Percentiles rank a stretch among this genome's conserved stretches.
Evolutionary conservation across 2,888 invertebrate genomes (phyloP).

Genomic region (Ecliptopera silaceata): DNA sequence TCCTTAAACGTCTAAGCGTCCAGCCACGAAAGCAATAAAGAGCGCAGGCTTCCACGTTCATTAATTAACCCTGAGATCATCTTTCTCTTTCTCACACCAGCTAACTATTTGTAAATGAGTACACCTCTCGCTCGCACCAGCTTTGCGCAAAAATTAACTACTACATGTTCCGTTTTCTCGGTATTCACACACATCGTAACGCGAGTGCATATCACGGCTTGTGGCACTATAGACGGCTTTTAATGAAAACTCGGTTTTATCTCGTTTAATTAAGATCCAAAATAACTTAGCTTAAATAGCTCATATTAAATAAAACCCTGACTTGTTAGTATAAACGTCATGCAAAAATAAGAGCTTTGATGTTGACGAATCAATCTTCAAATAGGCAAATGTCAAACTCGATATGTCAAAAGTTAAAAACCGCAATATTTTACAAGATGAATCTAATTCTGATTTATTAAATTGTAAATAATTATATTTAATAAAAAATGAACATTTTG

Average conservation of each 20-base stretch:
- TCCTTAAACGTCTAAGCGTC: slow-evolving; percentile 79
- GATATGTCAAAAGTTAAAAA: no score
- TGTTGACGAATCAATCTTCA: no score
- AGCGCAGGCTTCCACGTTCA: slow-evolving; percentile 84
- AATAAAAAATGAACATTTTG: no score
- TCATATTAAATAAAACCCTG: no score
- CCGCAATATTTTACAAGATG: no score
- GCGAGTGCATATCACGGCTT: slow-evolving; percentile 55
- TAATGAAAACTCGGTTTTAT: slow-evolving; percentile 10
- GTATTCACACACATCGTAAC: slow-evolving; percentile 69
- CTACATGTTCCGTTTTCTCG: slow-evolving; percentile 74
- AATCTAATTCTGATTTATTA: no score
- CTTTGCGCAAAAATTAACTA: slow-evolving; percentile 84
- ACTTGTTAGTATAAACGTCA: no score
- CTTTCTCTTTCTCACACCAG: slow-evolving; percentile 68
- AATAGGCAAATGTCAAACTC: no score
- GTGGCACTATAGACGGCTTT: neutral
- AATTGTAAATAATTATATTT: no score
- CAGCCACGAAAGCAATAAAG: slow-evolving; percentile 83
- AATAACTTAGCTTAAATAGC: neutral
- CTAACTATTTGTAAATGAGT: slow-evolving; percentile 80
- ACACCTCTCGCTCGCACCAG: slow-evolving; percentile 72
- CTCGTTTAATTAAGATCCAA: neutral
- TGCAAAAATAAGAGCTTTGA: no score
- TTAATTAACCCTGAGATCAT: slow-evolving; percentile 78